phyloP scores from a whole-genome alignment of 2,113 vertebrate genomes.

The Heteronetta atricapilla region DNA sequence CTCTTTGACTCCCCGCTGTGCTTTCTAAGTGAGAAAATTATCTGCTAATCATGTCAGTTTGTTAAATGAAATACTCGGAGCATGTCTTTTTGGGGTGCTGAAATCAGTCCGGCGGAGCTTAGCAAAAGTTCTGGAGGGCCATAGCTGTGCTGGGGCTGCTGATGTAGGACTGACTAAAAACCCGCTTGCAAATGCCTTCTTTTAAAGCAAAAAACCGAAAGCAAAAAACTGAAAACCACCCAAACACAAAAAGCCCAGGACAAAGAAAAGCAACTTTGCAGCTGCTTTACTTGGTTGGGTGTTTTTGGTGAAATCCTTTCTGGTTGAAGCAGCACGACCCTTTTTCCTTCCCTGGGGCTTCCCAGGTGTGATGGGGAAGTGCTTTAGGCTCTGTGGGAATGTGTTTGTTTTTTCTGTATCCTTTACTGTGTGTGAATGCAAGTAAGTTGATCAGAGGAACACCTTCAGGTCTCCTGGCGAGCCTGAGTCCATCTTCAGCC shows the following conservation, averaged over 20 bases:
- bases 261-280: not conserved
- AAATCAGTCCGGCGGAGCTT: not conserved
- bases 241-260: not conserved
- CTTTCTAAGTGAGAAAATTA: slow-evolving; percentile 24
- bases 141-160: not conserved
- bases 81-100: not conserved
- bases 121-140: not conserved
- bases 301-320: slow-evolving; percentile 39
- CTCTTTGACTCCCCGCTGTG: not conserved
- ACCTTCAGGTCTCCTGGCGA: slow-evolving; percentile 8
- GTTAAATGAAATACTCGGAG: slow-evolving; percentile 1
- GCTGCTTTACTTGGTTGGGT: slow-evolving; percentile 12
- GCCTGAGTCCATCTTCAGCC: not conserved
- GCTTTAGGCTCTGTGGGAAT: not conserved
- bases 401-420: slow-evolving; percentile 11
- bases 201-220: not conserved
- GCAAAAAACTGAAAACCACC: not conserved
- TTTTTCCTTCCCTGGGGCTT: slow-evolving; percentile 48
- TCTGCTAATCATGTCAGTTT: not conserved
- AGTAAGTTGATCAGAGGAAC: not conserved
- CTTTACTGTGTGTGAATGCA: not conserved
- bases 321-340: not conserved
- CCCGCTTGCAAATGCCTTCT: not conserved
- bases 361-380: slow-evolving; percentile 7
- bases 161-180: not conserved